Percentiles rank a stretch among this genome's conserved stretches.
These are phyloP conservation scores for Apotomis turbidana DNA, from an alignment of 2,888 invertebrate species.

Conservation along the genomic window DNA sequence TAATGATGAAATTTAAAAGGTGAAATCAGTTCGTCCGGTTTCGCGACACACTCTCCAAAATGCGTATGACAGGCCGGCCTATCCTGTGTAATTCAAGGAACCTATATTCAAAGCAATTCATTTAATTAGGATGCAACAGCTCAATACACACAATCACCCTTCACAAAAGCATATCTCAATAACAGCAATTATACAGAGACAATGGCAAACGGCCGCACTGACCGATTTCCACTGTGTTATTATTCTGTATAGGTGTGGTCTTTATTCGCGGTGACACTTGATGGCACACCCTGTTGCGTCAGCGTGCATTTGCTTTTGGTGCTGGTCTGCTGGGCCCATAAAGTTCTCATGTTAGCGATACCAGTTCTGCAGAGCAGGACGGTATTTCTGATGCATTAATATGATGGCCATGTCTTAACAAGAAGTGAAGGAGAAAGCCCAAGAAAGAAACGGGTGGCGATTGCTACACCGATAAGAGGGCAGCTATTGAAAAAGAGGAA, in stretches of 20 bases:
- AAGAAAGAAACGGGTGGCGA: no score
- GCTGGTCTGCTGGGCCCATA: slow-evolving; percentile 12
- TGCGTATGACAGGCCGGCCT: no score
- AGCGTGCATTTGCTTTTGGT: slow-evolving; percentile 40
- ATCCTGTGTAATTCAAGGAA: no score
- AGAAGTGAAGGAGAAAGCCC: no score
- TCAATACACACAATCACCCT: slow-evolving; percentile 27
- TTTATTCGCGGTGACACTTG: slow-evolving; percentile 60
- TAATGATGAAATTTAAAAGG: no score
- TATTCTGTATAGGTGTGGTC: slow-evolving; percentile 63
- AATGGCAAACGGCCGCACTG: slow-evolving; percentile 60
- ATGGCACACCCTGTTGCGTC: slow-evolving; percentile 67
- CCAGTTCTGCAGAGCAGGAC: no score
- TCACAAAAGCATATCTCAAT: slow-evolving; percentile 48
- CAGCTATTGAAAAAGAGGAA: no score
- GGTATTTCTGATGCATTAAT: no score
- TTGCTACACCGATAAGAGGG: no score
- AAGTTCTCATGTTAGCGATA: neutral
- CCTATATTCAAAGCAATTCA: neutral
- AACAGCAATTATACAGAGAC: slow-evolving; percentile 70
- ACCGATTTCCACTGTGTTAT: slow-evolving; percentile 61
- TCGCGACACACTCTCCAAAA: no score
- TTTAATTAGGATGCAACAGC: slow-evolving; percentile 27
- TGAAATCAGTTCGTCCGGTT: no score
- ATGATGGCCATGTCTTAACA: no score